Evolutionary conservation across 2,888 invertebrate species (phyloP).

Genomic region (Nephrotoma appendiculata): DNA sequence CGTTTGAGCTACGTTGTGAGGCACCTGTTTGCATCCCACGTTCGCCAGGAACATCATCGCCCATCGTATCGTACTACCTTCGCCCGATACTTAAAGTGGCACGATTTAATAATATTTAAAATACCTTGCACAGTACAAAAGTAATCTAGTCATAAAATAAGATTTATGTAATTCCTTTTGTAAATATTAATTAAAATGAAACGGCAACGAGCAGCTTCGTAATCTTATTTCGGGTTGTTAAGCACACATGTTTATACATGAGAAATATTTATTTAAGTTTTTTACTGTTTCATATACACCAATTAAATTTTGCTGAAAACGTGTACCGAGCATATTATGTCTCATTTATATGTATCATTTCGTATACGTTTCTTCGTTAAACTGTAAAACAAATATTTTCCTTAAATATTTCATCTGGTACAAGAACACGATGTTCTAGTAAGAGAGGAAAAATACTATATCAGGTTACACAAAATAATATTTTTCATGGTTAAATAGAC

Average conservation of each 20-base stretch:
- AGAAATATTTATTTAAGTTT: background rate
- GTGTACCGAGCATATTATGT: background rate
- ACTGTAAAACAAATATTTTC: background rate
- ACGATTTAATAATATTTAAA: too few species aligned
- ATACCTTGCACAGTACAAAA: too few species aligned
- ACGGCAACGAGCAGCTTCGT: background rate
- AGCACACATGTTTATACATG: background rate
- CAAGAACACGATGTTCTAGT: background rate
- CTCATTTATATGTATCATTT: background rate
- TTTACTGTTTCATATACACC: background rate
- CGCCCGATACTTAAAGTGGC: too few species aligned
- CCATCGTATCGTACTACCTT: too few species aligned
- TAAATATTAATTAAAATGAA: background rate
- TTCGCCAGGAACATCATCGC: too few species aligned
- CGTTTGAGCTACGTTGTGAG: too few species aligned
- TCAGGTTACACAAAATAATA: background rate
- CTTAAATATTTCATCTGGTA: background rate
- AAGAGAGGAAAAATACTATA: background rate
- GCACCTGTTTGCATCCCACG: too few species aligned
- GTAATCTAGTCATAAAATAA: background rate
- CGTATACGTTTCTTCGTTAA: background rate
- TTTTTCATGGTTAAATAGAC: background rate
- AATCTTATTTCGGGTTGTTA: background rate
- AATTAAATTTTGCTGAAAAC: background rate
- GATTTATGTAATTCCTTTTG: background rate